Conservation (phyloP, 2,888 invertebrate species). For the Drosophila glabriapex region DNA sequence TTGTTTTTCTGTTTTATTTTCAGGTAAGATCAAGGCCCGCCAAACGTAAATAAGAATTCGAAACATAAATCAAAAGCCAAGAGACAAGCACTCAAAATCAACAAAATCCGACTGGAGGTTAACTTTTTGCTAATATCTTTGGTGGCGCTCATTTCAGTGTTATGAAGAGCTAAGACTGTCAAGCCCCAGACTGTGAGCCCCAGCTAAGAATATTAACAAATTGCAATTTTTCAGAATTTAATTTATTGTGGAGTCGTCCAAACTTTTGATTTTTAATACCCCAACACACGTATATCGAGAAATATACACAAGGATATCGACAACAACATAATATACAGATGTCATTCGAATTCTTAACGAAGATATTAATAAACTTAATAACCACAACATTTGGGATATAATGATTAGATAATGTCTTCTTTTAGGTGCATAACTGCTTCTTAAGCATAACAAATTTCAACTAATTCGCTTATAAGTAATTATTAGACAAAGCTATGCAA, state of each 20-base stretch:
- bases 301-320: not conserved
- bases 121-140: slow-evolving; percentile 5
- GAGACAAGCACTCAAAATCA: not conserved
- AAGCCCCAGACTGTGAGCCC: too few relatives aligned
- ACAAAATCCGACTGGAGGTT: not conserved
- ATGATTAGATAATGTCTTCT: not conserved
- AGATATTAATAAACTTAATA: not conserved
- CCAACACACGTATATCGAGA: not conserved
- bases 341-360: not conserved
- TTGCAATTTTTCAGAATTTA: not conserved
- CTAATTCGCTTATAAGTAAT: not conserved
- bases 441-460: not conserved
- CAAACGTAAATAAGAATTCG: not conserved
- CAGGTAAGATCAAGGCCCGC: slow-evolving; percentile 49
- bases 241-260: not conserved
- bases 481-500: not conserved
- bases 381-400: not conserved
- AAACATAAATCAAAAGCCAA: not conserved
- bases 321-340: not conserved
- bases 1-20: slow-evolving; percentile 39
- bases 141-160: not conserved
- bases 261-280: accelerated
- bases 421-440: not conserved
- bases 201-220: not conserved
- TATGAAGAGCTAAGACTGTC: not conserved